Base-by-base conservation (phyloP, 2,113 vertebrate genomes). In the Leptobrachium leishanense region DNA sequence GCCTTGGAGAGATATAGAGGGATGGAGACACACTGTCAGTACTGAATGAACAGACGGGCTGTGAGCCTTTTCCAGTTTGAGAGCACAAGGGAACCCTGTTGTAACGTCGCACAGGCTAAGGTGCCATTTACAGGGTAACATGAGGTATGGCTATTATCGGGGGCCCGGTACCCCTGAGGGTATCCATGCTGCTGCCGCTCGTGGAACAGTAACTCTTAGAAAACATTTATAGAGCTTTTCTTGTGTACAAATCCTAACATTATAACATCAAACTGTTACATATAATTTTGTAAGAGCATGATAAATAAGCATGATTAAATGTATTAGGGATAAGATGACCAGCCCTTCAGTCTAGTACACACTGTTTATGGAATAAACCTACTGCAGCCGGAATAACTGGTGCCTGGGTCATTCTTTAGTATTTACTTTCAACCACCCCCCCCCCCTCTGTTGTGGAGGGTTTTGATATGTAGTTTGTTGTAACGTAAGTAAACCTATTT, bases 231-330 rank as follows among this genome's bases (percentile, higher is more conserved):
- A 59, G 11, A 59, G 55, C 55, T 59, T 8, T 59, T 8, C 55
- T 59, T 59, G 55, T 59, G 8, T 3, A 12, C 6, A 11, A 59
- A 59, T 12, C 11, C 55, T 4, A 2, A 59, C 55, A 59, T 59
- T 59, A 59, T 59, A 8, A 59, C 55, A 59, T 59, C 55, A 59
- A 59, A 59, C 10, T 59, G 55, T 59, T 59, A 59, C 55, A 59
- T 59, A 59, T 59, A 59, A 59, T 59, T 59, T 12, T 59, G 11
- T 10, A 59, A 59, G 55, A 59, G 13, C 55, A 59, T 59, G 55
- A 59, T 59, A 59, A 59, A 59, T 59, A 59, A 59, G 55, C 55
- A 59, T 1, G 55, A 12, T 59, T 10, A 59, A 11, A 59, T 12
- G 13, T 2, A 13, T 59, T 59, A 15, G 55, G 55, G 13, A 59